Evolutionary conservation across 2,113 vertebrate species (phyloP).

Genomic region (Pangasianodon gigas): DNA sequence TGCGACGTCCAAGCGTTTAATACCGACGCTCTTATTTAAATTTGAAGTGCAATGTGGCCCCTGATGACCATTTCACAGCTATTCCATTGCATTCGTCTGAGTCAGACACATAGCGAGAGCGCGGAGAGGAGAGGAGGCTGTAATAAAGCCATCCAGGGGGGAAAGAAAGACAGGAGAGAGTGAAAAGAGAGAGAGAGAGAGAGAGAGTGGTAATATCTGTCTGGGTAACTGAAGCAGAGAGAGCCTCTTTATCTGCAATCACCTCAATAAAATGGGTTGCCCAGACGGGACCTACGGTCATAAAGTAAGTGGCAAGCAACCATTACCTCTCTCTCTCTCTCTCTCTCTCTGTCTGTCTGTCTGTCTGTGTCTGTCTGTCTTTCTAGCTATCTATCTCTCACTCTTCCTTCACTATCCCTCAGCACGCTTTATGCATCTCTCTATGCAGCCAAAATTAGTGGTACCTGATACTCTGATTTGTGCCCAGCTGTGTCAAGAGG

Average conservation of each 20-base stretch:
- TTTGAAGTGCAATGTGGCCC: slow-evolving; percentile 22
- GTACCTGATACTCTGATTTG: neutral
- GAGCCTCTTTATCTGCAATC: slow-evolving; percentile 51
- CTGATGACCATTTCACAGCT: slow-evolving; percentile 37
- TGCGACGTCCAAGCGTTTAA: slow-evolving; percentile 24
- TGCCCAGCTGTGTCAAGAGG: neutral
- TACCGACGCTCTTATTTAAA: slow-evolving; percentile 41
- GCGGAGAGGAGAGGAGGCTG: slow-evolving; percentile 17
- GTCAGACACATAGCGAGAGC: slow-evolving; percentile 16
- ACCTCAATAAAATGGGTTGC: slow-evolving; percentile 49
- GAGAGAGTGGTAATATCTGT: slow-evolving; percentile 41
- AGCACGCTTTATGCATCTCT: neutral
- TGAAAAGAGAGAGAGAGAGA: neutral
- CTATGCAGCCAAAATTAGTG: slow-evolving; percentile 9
- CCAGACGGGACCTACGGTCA: slow-evolving; percentile 39
- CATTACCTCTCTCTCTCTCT: slow-evolving; percentile 16
- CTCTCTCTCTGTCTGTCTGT: neutral
- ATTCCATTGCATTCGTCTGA: slow-evolving; percentile 23
- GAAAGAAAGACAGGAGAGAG: slow-evolving; percentile 7
- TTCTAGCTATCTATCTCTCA: neutral
- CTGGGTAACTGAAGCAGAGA: slow-evolving; percentile 46
- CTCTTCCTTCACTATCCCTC: neutral
- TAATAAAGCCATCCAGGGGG: slow-evolving; percentile 51
- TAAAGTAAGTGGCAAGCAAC: slow-evolving; percentile 36
- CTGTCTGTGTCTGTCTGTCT: neutral